These are phyloP conservation scores for Rutilus rutilus DNA, from an alignment of 2,113 vertebrate species.

Conservation along the genomic window DNA sequence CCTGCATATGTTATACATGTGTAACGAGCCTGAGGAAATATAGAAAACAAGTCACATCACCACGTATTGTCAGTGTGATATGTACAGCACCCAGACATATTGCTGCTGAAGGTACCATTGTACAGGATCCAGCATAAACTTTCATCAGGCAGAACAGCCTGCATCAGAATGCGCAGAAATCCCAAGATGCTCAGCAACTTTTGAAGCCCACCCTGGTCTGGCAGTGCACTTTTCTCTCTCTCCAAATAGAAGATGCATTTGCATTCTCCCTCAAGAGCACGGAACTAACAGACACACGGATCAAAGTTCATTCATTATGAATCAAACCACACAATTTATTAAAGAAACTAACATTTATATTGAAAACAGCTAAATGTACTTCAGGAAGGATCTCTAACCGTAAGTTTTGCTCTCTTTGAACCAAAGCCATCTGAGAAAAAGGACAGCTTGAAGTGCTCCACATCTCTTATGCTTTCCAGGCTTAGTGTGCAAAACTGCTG, in stretches of 20 bases:
- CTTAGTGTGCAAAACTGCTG: slow-evolving; percentile 71
- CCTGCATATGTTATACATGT: slow-evolving; percentile 90
- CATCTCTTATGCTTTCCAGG: slow-evolving; percentile 76
- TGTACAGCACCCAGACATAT: background rate
- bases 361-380: background rate
- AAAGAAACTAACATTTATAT: background rate
- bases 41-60: background rate
- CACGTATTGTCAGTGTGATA: background rate
- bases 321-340: slow-evolving; percentile 1
- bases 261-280: slow-evolving; percentile 74
- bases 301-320: slow-evolving; percentile 36
- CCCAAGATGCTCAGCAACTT: slow-evolving; percentile 81
- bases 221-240: slow-evolving; percentile 71
- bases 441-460: slow-evolving; percentile 75
- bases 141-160: slow-evolving; percentile 81
- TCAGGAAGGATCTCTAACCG: slow-evolving; percentile 71
- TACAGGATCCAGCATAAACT: slow-evolving; percentile 83
- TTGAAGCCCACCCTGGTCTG: slow-evolving; percentile 73
- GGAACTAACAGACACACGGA: slow-evolving; percentile 76
- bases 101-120: slow-evolving; percentile 74
- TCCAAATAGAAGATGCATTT: slow-evolving; percentile 80
- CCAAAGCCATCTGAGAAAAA: slow-evolving; percentile 87
- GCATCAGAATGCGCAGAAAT: slow-evolving; percentile 78
- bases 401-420: slow-evolving; percentile 74
- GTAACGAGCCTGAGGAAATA: slow-evolving; percentile 80